A percentile compares a stretch with the other conserved stretches of the same genome.
Conservation (phyloP, 2,888 invertebrate genomes). For the Caenorhabditis sp. region DNA sequence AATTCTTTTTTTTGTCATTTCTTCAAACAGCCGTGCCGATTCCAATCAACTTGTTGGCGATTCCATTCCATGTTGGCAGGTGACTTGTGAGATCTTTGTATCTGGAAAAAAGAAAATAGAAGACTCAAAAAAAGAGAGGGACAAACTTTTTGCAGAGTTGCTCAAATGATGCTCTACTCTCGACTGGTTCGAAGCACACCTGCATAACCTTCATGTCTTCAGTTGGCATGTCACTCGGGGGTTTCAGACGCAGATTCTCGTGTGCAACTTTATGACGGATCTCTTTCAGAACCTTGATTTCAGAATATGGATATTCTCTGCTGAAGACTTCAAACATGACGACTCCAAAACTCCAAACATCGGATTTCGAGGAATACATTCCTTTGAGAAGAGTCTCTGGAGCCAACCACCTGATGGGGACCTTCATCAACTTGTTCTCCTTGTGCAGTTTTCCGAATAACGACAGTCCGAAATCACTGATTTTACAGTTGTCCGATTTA, state of each 20-base stretch:
- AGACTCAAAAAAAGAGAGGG: too few relatives aligned
- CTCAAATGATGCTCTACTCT: constrained; percentile 31
- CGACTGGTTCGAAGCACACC: constrained; percentile 62
- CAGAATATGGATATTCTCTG: constrained; percentile 65
- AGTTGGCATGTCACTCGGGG: constrained; percentile 56
- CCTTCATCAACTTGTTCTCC: constrained; percentile 71
- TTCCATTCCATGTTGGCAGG: constrained; percentile 52
- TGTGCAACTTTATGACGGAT: constrained; percentile 51
- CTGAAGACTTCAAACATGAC: constrained; percentile 73
- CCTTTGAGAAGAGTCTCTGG: constrained; percentile 72
- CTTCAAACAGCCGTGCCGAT: constrained; percentile 45
- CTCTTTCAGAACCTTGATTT: constrained; percentile 66
- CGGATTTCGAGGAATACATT: constrained; percentile 71
- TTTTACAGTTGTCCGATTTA: constrained; percentile 69
- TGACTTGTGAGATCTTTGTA: constrained; percentile 53
- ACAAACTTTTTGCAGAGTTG: constrained; percentile 52
- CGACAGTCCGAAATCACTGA: constrained; percentile 77
- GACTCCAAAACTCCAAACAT: constrained; percentile 75
- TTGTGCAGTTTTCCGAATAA: constrained; percentile 73
- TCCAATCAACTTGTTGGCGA: constrained; percentile 41
- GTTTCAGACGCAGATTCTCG: constrained; percentile 53
- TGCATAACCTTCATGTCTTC: constrained; percentile 56
- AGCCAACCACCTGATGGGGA: constrained; percentile 75
- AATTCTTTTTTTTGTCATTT: constrained; percentile 4
- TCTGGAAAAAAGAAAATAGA: constrained; percentile 19